Percentiles rank a stretch among this genome's conserved stretches.
Conservation (phyloP, 2,888 invertebrate genomes). For the Pristionchus japonicus region DNA sequence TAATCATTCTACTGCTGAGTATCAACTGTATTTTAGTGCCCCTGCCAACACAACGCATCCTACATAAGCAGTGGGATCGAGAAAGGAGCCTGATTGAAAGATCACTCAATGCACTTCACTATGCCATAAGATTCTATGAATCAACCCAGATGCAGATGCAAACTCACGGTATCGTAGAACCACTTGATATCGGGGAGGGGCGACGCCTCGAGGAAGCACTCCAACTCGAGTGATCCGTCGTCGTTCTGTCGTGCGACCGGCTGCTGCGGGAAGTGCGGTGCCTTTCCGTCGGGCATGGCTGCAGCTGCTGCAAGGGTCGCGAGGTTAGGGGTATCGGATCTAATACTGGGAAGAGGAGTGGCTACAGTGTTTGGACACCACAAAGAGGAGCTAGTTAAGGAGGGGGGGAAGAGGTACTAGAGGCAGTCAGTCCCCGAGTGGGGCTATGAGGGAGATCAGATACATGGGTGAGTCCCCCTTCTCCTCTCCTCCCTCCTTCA, state of each 20-base stretch:
- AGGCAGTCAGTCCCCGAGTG: not conserved
- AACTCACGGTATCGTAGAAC: constrained; percentile 74
- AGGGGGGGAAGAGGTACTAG: not conserved
- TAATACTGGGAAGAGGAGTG: not conserved
- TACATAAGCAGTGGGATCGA: too few relatives aligned
- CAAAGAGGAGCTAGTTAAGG: not conserved
- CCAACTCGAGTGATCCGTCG: constrained; percentile 75
- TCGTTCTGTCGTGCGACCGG: constrained; percentile 76
- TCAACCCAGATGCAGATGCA: not conserved
- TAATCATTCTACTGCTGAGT: too few relatives aligned
- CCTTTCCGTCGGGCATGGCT: constrained; percentile 74
- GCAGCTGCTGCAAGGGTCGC: not conserved
- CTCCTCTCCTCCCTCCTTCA: not conserved
- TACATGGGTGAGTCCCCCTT: not conserved
- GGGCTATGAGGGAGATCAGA: constrained; percentile 1
- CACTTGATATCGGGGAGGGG: constrained; percentile 75
- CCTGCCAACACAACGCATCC: too few relatives aligned
- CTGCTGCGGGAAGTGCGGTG: constrained; percentile 76
- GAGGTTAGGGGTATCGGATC: not conserved
- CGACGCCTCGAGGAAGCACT: constrained; percentile 75
- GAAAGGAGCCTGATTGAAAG: too few relatives aligned
- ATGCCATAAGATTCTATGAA: not conserved
- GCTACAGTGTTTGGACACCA: not conserved
- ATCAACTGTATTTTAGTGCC: too few relatives aligned
- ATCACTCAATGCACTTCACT: too few relatives aligned